These are phyloP conservation scores for Cyclopterus lumpus DNA, from an alignment of 2,797 vertebrate genomes.

Conservation along the genomic window DNA sequence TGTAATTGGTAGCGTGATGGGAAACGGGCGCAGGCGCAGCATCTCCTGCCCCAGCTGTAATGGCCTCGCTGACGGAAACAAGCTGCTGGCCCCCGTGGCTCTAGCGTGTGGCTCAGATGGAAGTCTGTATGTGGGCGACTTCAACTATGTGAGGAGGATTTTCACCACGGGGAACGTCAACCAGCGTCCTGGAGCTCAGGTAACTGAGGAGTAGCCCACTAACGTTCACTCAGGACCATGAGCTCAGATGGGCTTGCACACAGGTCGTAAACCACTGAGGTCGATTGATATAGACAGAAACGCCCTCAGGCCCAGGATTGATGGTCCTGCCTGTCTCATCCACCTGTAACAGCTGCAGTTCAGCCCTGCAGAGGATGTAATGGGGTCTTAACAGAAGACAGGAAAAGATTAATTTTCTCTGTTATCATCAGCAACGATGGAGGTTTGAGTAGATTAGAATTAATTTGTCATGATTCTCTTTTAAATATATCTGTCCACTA, in stretches of 20 bases:
- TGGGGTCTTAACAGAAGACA: constrained; percentile 42
- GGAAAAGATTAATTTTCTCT: constrained; percentile 42
- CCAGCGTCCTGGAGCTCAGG: constrained; percentile 97
- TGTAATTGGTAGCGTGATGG: constrained; percentile 97
- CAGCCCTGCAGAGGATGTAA: constrained; percentile 45
- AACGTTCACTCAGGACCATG: constrained; percentile 45
- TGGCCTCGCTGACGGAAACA: constrained; percentile 97
- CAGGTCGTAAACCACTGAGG: constrained; percentile 67
- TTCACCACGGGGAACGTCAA: constrained; percentile 98
- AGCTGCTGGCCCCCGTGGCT: constrained; percentile 95
- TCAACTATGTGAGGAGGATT: constrained; percentile 98
- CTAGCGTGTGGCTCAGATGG: constrained; percentile 94
- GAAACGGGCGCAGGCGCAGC: constrained; percentile 94
- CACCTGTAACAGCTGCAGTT: constrained; percentile 73
- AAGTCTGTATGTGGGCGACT: constrained; percentile 97
- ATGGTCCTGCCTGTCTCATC: constrained; percentile 59
- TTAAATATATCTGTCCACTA: constrained; percentile 51
- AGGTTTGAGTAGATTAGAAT: constrained; percentile 11
- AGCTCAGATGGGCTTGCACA: constrained; percentile 59
- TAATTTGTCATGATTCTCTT: constrained; percentile 19
- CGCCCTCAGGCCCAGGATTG: constrained; percentile 68
- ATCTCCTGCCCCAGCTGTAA: constrained; percentile 99
- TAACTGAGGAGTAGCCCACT: constrained; percentile 72
- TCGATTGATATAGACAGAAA: constrained; percentile 66
- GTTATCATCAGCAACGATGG: constrained; percentile 16